These are phyloP conservation scores for Rhingia rostrata DNA, from an alignment of 2,888 invertebrate genomes.

Conservation along the genomic window DNA sequence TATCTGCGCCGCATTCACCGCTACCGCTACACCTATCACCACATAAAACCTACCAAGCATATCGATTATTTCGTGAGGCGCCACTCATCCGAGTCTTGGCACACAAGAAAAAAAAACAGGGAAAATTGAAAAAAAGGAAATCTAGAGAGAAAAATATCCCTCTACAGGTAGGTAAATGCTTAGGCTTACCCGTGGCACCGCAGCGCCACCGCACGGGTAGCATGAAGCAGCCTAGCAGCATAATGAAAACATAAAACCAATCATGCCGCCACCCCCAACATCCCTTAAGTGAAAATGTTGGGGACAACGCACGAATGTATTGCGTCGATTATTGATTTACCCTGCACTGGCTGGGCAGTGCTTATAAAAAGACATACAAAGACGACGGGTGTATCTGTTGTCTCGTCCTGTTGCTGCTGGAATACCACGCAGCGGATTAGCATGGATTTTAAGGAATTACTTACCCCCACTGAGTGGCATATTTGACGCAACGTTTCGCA, in stretches of 20 bases:
- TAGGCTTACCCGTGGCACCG: conserved; percentile 2
- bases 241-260: conserved; percentile 70
- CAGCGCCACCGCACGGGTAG: neutral
- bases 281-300: neutral
- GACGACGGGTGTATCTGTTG: conserved; percentile 24
- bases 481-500: conserved; percentile 66
- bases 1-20: conserved; percentile 19
- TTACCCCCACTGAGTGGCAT: conserved; percentile 44
- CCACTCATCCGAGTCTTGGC: conserved; percentile 56
- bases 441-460: conserved; percentile 60
- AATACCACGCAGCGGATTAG: conserved; percentile 57
- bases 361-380: conserved; percentile 32
- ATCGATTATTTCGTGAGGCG: conserved; percentile 64
- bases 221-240: conserved; percentile 28
- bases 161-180: conserved; percentile 47
- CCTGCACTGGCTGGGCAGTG: conserved; percentile 1
- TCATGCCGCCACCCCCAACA: conserved; percentile 47
- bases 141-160: conserved; percentile 3
- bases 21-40: conserved; percentile 4
- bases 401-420: conserved; percentile 39
- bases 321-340: conserved; percentile 62
- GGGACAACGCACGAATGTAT: conserved; percentile 30
- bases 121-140: conserved; percentile 10
- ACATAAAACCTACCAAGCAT: conserved; percentile 47
- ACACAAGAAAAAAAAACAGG: conserved; percentile 17